Percentiles rank a stretch among this genome's conserved stretches.
phyloP scores from a whole-genome alignment of 2,888 invertebrate genomes.

The Agelastica alni region DNA sequence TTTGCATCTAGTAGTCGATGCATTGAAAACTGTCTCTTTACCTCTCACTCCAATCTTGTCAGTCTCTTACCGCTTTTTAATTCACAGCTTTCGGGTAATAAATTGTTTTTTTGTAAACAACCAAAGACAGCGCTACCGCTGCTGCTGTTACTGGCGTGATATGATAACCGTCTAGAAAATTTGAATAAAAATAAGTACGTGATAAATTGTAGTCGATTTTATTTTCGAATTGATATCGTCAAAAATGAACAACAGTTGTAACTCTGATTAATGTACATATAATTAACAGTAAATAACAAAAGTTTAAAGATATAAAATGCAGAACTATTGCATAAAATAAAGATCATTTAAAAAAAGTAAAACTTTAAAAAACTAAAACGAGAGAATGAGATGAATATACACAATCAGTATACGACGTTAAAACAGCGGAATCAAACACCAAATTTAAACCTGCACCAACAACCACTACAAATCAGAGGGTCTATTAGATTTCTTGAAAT shows the following conservation, averaged over 20 bases:
- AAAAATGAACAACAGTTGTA: no score
- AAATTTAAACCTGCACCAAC: no score
- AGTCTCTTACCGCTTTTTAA: conserved; percentile 31
- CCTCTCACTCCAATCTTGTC: conserved; percentile 35
- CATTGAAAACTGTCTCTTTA: conserved; percentile 39
- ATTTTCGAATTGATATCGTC: no score
- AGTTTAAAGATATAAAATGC: no score
- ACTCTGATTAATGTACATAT: neutral
- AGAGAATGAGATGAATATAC: no score
- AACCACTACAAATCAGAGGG: no score
- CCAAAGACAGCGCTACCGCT: conserved; percentile 11
- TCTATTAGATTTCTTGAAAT: no score
- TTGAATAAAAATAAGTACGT: conserved; percentile 9
- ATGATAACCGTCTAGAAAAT: neutral
- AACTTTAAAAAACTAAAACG: no score
- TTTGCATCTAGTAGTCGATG: conserved; percentile 43
- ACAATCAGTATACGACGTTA: no score
- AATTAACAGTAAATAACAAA: neutral
- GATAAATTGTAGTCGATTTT: conserved; percentile 12
- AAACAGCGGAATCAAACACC: no score
- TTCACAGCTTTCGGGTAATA: conserved; percentile 23
- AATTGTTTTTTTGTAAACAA: conserved; percentile 32
- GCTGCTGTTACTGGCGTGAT: neutral
- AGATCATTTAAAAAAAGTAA: no score
- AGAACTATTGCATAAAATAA: no score